Evolutionary conservation across 1,140 invertebrate species (phyloP), one percentile per base, ranked within the genome.

Genomic region (Drosophila simulans): DNA sequence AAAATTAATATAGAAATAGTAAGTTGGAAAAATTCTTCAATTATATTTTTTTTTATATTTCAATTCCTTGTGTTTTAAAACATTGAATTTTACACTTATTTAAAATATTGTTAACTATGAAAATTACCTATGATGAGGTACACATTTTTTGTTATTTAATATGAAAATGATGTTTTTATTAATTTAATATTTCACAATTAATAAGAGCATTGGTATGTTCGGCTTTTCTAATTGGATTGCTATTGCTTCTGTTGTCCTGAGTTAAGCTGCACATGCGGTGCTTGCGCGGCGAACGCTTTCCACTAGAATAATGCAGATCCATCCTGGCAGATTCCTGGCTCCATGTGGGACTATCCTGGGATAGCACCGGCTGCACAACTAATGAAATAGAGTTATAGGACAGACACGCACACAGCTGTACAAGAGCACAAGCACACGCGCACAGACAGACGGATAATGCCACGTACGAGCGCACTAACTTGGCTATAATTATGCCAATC

Each of bases 401-500:
- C 25, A 22, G 8, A 15, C 39, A 20, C 46, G 46, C 46, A 48
- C 46, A 48, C 22, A n/a, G 48, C n/a, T 11, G 35, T 63, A 53
- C 64, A 56, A 58, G 48, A 17, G 17, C 66, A 56, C 64, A 49
- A 12, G n/a, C 66, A 52, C 70, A 46, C 75, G 64, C 4, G 5
- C 25, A n/a, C 53, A 48, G 20, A 51, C 13, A 39, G 22, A 4
- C 45, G 0, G 3, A 57, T 13, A 60, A 46, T 20, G 20, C 56
- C 58, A 55, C 75, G 62, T 42, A 68, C 25, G 31, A 22, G 22
- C 35, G 51, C 35, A 68, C 63, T 63, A 76, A 82, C 75, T 66
- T 60, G 43, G 66, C 49, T 72, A 70, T 86, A 88, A 86, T 88
- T 86, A 88, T 76, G 70, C 78, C 70, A 88, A 86, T 88, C 83